Evolutionary conservation across 2,888 invertebrate genomes (phyloP).

Genomic region (Polydrusus cervinus): DNA sequence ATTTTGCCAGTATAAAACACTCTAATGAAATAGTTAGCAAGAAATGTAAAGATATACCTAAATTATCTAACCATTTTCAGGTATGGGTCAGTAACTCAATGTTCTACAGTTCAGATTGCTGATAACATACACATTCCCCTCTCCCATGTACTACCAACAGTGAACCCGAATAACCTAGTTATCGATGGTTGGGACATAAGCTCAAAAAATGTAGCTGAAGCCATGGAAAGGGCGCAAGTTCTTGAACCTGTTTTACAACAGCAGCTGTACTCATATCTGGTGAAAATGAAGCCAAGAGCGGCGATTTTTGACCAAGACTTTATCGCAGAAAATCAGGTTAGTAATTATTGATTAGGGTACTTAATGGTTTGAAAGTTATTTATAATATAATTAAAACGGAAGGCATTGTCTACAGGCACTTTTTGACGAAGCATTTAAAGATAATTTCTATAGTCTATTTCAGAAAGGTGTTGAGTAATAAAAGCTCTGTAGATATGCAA

Average conservation of each 20-base stretch:
- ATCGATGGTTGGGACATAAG: conserved; percentile 96
- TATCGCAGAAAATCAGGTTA: conserved; percentile 95
- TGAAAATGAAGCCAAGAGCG: conserved; percentile 82
- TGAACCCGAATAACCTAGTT: conserved; percentile 89
- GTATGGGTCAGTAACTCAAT: conserved; percentile 90
- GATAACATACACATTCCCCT: conserved; percentile 87
- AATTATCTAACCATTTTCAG: no score
- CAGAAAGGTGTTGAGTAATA: no score
- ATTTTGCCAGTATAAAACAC: no score
- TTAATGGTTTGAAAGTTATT: no score
- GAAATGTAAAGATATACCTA: no score
- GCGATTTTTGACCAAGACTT: conserved; percentile 93
- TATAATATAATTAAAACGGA: no score
- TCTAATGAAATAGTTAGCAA: no score
- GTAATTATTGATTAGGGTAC: conserved; percentile 32
- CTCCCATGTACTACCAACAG: conserved; percentile 81
- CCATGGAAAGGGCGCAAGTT: conserved; percentile 91
- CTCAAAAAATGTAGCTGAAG: conserved; percentile 85
- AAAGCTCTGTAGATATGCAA: no score
- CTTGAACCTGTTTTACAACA: conserved; percentile 87
- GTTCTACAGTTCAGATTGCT: conserved; percentile 89
- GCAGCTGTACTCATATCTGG: conserved; percentile 83
- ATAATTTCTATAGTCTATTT: no score
- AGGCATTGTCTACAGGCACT: no score
- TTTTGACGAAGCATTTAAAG: no score